These are phyloP conservation scores for Ptychoptera albimana DNA, from an alignment of 2,888 invertebrate species.

Conservation along the genomic window DNA sequence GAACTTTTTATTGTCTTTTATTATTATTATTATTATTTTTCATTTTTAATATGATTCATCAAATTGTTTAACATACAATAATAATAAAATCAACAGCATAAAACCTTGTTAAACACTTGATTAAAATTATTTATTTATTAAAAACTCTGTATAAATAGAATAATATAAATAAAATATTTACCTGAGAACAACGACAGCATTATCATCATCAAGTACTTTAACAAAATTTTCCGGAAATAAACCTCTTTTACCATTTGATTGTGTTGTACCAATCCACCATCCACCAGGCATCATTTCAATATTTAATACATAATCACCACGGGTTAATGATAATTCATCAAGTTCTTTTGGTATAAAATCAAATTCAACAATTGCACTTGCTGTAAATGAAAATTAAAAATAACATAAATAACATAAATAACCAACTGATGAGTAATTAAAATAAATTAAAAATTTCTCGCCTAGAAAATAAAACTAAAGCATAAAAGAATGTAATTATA, in stretches of 20 bases:
- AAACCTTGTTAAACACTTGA: neutral
- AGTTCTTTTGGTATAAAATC: conserved; percentile 73
- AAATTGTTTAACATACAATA: neutral
- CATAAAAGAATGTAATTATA: too few relatives aligned
- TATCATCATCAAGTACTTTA: conserved; percentile 36
- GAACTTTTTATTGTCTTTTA: neutral
- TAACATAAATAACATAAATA: neutral
- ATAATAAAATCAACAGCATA: neutral
- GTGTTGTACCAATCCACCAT: conserved; percentile 83
- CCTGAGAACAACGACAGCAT: conserved; percentile 28
- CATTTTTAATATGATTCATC: neutral
- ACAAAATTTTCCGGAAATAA: conserved; percentile 94
- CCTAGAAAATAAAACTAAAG: too few relatives aligned
- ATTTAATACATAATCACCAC: conserved; percentile 69
- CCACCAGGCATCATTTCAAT: conserved; percentile 65
- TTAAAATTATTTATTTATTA: neutral
- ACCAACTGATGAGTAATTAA: too few relatives aligned
- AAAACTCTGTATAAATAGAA: neutral
- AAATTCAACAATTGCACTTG: conserved; percentile 73
- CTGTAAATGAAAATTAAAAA: conserved; percentile 27
- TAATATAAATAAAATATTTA: conserved; percentile 14
- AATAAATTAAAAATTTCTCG: too few relatives aligned
- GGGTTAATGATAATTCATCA: conserved; percentile 68
- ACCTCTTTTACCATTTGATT: conserved; percentile 52
- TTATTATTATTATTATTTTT: neutral